phyloP scores from a whole-genome alignment of 2,113 vertebrate genomes.

The Spea bombifrons region DNA sequence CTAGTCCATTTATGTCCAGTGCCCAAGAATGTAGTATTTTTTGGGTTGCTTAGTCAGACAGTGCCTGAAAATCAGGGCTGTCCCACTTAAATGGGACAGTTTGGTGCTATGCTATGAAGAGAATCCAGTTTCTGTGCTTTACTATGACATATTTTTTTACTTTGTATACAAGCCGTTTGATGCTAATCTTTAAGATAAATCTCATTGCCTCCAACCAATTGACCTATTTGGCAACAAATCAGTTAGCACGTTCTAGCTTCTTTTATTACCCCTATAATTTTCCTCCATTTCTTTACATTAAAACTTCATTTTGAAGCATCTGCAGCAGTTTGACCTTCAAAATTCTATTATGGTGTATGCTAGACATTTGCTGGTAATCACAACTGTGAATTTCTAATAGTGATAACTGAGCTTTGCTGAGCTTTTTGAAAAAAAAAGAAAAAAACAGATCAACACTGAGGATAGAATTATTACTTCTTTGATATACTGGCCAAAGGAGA shows the following conservation, averaged over 20 bases:
- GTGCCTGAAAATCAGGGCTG: too few species aligned
- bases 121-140: too few species aligned
- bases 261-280: slow-evolving; percentile 25
- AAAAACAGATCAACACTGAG: neutral
- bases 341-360: slow-evolving; percentile 40
- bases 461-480: slow-evolving; percentile 18
- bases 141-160: neutral
- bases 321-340: slow-evolving; percentile 18
- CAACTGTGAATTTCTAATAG: slow-evolving; percentile 25
- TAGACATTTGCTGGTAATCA: slow-evolving; percentile 46
- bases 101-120: too few species aligned
- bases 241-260: slow-evolving; percentile 27
- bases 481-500: neutral
- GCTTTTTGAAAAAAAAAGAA: slow-evolving; percentile 31
- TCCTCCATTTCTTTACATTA: slow-evolving; percentile 40
- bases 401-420: slow-evolving; percentile 14
- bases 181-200: slow-evolving; percentile 35
- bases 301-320: slow-evolving; percentile 26
- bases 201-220: slow-evolving; percentile 3
- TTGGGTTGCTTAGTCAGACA: too few species aligned
- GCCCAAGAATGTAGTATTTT: too few species aligned
- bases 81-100: too few species aligned
- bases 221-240: slow-evolving; percentile 33
- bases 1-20: too few species aligned
- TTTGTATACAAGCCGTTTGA: slow-evolving; percentile 26